Evolutionary conservation across 1,140 invertebrate species (phyloP).

Genomic region (Drosophila littoralis): DNA sequence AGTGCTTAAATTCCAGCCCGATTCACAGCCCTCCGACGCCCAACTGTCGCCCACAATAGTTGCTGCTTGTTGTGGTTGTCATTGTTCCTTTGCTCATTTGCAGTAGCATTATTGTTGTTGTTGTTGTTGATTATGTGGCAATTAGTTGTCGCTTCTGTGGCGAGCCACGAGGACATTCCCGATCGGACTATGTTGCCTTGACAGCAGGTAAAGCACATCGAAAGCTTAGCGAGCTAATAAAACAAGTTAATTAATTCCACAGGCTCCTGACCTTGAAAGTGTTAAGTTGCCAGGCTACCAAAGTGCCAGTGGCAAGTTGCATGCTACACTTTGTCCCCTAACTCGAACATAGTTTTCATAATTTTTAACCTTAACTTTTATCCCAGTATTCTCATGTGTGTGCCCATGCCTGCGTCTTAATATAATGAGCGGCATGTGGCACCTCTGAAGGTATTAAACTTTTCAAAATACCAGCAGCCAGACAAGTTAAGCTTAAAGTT

Average conservation of each 20-base stretch:
- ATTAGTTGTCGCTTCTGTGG: conserved; percentile 79
- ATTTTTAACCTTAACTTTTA: conserved; percentile 41
- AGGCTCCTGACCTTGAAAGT: conserved; percentile 52
- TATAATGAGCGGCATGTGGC: conserved; percentile 57
- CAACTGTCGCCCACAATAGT: conserved; percentile 43
- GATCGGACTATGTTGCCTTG: conserved; percentile 55
- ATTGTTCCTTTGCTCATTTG: background rate
- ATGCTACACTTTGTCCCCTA: conserved; percentile 5
- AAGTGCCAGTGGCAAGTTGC: conserved; percentile 9
- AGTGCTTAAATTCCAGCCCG: conserved; percentile 57
- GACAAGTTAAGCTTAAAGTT: conserved; percentile 46
- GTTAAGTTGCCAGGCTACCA: conserved; percentile 1
- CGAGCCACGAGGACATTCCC: conserved; percentile 56
- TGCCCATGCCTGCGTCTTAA: conserved; percentile 7
- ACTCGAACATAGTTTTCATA: conserved; percentile 41
- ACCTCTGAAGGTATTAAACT: conserved; percentile 55
- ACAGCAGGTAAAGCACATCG: conserved; percentile 61
- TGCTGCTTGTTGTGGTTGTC: conserved; percentile 48
- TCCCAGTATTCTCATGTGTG: conserved; percentile 42
- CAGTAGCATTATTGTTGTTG: conserved; percentile 18
- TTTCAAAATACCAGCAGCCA: conserved; percentile 44
- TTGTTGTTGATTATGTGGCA: conserved; percentile 75
- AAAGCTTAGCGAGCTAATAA: conserved; percentile 70
- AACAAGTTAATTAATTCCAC: conserved; percentile 70
- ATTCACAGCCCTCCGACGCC: conserved; percentile 12